Percentiles rank a stretch among this genome's conserved stretches.
phyloP scores from a whole-genome alignment of 2,113 vertebrate species.

The Nothoprocta perdicaria region DNA sequence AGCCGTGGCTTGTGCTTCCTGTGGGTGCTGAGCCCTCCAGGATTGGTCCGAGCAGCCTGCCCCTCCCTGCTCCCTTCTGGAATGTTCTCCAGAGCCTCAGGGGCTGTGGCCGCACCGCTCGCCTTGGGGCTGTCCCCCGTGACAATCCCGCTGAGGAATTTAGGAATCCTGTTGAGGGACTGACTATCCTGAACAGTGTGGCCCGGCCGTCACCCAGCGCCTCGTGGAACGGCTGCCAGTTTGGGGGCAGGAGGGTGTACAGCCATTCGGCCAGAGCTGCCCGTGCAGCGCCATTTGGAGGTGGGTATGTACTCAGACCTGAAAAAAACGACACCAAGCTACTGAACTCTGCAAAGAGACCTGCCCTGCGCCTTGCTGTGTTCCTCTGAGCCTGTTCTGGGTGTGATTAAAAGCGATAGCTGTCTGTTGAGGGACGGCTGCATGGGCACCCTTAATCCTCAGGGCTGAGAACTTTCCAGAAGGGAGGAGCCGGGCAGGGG shows the following conservation, averaged over 20 bases:
- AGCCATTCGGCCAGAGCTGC: neutral
- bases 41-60: neutral
- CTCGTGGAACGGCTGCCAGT: neutral
- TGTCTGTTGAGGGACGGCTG: neutral
- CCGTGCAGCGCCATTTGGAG: neutral
- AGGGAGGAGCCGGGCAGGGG: neutral
- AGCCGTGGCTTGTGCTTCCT: neutral
- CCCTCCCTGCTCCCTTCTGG: neutral
- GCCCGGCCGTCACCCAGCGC: neutral
- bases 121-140: neutral
- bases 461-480: neutral
- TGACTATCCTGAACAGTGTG: neutral
- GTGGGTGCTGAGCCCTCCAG: neutral
- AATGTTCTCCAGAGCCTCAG: neutral
- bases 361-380: neutral
- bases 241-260: neutral
- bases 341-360: neutral
- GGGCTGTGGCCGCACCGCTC: neutral
- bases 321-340: neutral
- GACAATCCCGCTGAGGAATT: neutral
- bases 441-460: neutral
- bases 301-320: neutral
- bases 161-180: neutral
- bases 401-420: neutral
- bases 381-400: neutral